phyloP scores from a whole-genome alignment of 2,888 invertebrate species.

The Agrochola lychnidis region DNA sequence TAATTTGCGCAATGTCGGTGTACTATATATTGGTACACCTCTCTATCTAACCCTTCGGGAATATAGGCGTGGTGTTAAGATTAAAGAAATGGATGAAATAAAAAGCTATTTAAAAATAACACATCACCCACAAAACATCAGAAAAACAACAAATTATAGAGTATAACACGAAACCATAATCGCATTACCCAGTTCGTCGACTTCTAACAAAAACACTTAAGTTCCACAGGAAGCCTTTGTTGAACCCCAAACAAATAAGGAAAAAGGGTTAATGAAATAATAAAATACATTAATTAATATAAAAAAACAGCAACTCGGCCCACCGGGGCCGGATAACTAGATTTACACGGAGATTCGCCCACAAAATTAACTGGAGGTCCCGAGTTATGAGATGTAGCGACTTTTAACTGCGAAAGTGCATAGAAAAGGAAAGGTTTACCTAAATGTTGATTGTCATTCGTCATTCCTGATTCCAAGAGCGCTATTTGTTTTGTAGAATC shows the following conservation, averaged over 20 bases:
- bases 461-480: neutral
- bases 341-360: slow-evolving; percentile 75
- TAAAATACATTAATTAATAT: slow-evolving; percentile 74
- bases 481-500: too few species aligned
- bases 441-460: neutral
- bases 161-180: slow-evolving; percentile 40
- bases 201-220: slow-evolving; percentile 54
- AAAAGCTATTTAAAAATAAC: neutral
- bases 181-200: slow-evolving; percentile 33
- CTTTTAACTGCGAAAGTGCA: neutral
- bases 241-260: slow-evolving; percentile 68
- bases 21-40: too few species aligned
- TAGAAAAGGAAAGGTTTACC: too few species aligned
- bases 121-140: neutral
- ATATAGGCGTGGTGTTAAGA: too few species aligned
- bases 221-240: slow-evolving; percentile 48
- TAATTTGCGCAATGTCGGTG: too few species aligned
- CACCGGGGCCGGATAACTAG: slow-evolving; percentile 70
- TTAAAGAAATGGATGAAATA: neutral
- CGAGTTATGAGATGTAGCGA: slow-evolving; percentile 42
- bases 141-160: slow-evolving; percentile 15
- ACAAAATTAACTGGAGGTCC: slow-evolving; percentile 68
- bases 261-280: slow-evolving; percentile 74
- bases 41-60: too few species aligned
- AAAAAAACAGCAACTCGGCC: slow-evolving; percentile 72